Evolutionary conservation across 1,140 invertebrate species (phyloP), one percentile per base, ranked within the genome.

Genomic region (Pseudomyrmex dendroicus): DNA sequence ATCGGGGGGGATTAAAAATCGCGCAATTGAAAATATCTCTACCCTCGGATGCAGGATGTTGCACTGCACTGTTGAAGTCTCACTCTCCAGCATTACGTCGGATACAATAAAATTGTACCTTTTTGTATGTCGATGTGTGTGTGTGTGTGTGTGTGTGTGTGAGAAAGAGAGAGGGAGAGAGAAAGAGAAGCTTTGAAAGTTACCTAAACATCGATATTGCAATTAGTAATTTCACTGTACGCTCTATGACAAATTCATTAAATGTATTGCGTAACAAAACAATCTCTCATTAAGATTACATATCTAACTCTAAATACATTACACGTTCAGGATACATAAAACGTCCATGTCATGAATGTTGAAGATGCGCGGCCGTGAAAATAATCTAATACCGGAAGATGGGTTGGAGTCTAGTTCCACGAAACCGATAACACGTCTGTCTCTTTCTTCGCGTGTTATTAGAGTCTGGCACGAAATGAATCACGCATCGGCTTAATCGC

Each of bases 401-500:
- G 46, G 73, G 67, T 72, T 62, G 66, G 46, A 62, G 20, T 12
- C 54, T 82, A 35, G 61, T 20, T 48, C 15, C 2, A 35, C 25
- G n/a, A 46, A 63, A 35, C 35, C 57, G 62, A 84, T 83, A 62
- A 84, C 68, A 70, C 52, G n/a, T 86, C 56, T 12, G n/a, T 86
- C 59, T 12, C 48, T 66, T 74, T 48, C 35, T 52, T 85, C 59
- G 35, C 61, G 52, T 74, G 35, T 82, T 76, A 86, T 89, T 86
- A 88, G 86, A 77, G n/a, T 56, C 72, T 73, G 59, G 20, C 48
- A 13, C 12, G 44, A 15, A 86, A 84, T 73, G 83, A 88, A 87
- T 85, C 86, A 87, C 72, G 86, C 64, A 85, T 64, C 82, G 35
- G 66, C 48, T 82, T 86, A 89, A 86, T 89, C 82, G 84, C 73